Percentiles rank a stretch among this genome's conserved stretches.
Conservation (phyloP, 2,797 vertebrate species). For the Gadopsis marmoratus region DNA sequence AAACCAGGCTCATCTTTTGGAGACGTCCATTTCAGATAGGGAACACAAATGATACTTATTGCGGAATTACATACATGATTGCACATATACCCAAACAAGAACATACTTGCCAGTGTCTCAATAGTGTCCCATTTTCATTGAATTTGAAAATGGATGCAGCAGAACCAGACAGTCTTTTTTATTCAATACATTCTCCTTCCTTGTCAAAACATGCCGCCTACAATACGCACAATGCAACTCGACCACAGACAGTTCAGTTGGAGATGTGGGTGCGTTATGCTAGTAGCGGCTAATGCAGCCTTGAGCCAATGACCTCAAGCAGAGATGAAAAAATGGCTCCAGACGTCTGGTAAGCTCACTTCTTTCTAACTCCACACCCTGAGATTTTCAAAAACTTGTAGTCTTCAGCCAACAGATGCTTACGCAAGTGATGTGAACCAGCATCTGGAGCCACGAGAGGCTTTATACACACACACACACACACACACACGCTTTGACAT, state of each 20-base stretch:
- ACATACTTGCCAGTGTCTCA: not conserved
- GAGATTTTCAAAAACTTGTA: no score
- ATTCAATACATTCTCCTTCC: no score
- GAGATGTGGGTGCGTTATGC: no score
- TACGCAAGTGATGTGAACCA: no score
- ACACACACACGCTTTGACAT: no score
- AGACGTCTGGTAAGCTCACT: not conserved
- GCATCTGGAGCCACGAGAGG: no score
- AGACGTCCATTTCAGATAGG: slow-evolving; percentile 53
- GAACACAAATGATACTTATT: not conserved
- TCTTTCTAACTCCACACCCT: not conserved
- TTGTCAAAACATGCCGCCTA: not conserved
- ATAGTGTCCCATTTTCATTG: not conserved
- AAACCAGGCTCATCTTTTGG: slow-evolving; percentile 31
- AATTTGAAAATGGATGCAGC: not conserved
- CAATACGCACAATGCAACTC: not conserved
- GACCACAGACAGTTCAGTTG: no score
- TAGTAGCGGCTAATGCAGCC: not conserved
- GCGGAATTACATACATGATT: not conserved
- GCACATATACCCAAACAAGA: not conserved
- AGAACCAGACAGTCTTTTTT: no score
- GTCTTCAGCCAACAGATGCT: no score
- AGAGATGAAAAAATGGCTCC: no score
- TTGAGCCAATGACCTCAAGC: no score
- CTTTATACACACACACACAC: no score